Percentiles rank a stretch among this genome's conserved stretches.
Conservation (phyloP, 2,797 vertebrate genomes). For the Acanthornis magna region DNA sequence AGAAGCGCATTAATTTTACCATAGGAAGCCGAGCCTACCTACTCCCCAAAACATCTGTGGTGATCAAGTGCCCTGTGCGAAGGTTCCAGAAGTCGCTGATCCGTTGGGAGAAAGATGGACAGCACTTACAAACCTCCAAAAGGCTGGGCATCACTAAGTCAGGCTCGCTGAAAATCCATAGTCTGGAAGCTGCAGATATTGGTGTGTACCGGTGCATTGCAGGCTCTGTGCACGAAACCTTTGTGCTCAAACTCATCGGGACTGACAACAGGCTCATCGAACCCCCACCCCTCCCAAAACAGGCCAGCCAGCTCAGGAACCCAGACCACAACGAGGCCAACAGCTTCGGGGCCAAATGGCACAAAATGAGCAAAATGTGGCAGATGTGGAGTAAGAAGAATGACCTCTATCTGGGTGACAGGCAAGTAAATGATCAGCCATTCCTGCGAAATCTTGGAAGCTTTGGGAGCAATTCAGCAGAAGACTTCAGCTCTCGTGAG, state of each 20-base stretch:
- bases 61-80: constrained; percentile 87
- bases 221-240: constrained; percentile 77
- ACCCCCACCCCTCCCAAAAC: constrained; percentile 56
- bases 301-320: neutral
- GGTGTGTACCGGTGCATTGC: constrained; percentile 86
- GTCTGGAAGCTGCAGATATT: constrained; percentile 74
- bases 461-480: constrained; percentile 64
- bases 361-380: constrained; percentile 76
- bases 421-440: constrained; percentile 60
- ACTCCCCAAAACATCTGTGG: constrained; percentile 86
- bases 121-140: constrained; percentile 76
- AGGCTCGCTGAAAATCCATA: constrained; percentile 85
- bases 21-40: constrained; percentile 88
- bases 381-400: constrained; percentile 78
- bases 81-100: constrained; percentile 84
- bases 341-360: constrained; percentile 76
- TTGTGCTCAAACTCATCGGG: constrained; percentile 87
- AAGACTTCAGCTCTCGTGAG: constrained; percentile 39
- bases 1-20: constrained; percentile 86
- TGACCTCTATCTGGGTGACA: constrained; percentile 72
- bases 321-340: constrained; percentile 63
- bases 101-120: constrained; percentile 86
- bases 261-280: constrained; percentile 78
- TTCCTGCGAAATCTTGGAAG: constrained; percentile 61
- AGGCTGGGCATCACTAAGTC: constrained; percentile 83